Base-by-base conservation (phyloP, 2,113 vertebrate species). In the Elanoides forficatus region DNA sequence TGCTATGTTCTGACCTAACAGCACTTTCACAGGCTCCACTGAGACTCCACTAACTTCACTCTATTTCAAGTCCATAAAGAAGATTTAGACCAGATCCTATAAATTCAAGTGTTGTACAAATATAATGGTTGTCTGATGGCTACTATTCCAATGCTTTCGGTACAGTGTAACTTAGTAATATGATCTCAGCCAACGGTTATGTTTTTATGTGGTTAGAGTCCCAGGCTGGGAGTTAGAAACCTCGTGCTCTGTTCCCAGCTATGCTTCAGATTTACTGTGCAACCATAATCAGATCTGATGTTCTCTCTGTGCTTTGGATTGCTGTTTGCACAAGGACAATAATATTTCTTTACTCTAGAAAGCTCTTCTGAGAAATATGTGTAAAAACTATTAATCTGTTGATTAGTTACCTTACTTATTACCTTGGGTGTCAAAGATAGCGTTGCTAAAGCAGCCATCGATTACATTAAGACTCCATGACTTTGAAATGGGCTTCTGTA, bases 11-110 rank as follows among this genome's bases (percentile, higher is more conserved):
- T 93, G 60, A 89, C 89, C 73, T 82, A 93, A 85, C 2, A 7
- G 47, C 40, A 67, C 56, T 92, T 97, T 84, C 68, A 81, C 25
- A 52, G 30, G 6, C 66, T 96, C 72, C 76, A 20, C 47, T 83
- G 94, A 85, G 76, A 92, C 67, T 84, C 55, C 59, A 43, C 71
- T 90, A 65, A 62, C 74, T 90, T 93, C 45, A 8, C 26, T 71
- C 40, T 58, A 27, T 71, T 89, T 84, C 81, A 94, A 86, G 59
- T 70, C 72, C 56, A 59, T 90, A 93, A 94, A 92, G 75, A 90
- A 88, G 84, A 94, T 95, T 95, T 92, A 95, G 78, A 86, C 60
- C 90, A 95, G 82, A 86, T 65, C 76, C 71, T 90, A 88, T 90
- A 94, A 94, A 96, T 85, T 76, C 1, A 9, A 81, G 36, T 81